Percentiles rank a stretch among this genome's conserved stretches.
These are phyloP conservation scores for Muschampia plurimacula DNA, from an alignment of 2,888 invertebrate genomes.

Conservation along the genomic window DNA sequence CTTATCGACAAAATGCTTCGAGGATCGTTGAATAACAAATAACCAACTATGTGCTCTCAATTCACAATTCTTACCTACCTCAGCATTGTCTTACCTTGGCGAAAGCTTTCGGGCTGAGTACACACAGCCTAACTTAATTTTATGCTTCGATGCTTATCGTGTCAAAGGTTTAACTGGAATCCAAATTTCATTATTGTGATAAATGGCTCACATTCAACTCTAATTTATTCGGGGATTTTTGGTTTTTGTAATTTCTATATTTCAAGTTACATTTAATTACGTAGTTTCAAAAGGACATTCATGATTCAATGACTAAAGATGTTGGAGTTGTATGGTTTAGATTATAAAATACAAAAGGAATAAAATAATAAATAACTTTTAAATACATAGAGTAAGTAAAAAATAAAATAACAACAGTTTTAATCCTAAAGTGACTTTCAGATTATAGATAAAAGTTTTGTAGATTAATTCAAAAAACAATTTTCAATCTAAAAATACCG, in stretches of 20 bases:
- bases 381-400: too few relatives aligned
- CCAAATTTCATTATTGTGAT: slow-evolving; percentile 32
- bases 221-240: slow-evolving; percentile 4
- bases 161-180: slow-evolving; percentile 28
- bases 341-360: too few relatives aligned
- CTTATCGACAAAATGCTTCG: slow-evolving; percentile 36
- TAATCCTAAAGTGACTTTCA: not conserved
- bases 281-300: too few relatives aligned
- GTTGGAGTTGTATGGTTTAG: too few relatives aligned
- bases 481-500: slow-evolving; percentile 11
- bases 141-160: slow-evolving; percentile 37
- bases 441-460: not conserved
- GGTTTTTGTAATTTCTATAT: not conserved
- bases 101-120: slow-evolving; percentile 31
- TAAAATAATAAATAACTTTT: too few relatives aligned
- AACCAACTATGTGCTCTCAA: slow-evolving; percentile 39
- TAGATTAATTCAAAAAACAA: not conserved
- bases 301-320: too few relatives aligned
- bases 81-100: slow-evolving; percentile 35
- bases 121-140: slow-evolving; percentile 37
- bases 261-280: too few relatives aligned
- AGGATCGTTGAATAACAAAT: slow-evolving; percentile 42
- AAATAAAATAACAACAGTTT: not conserved
- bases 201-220: slow-evolving; percentile 17
- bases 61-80: slow-evolving; percentile 36